These are phyloP conservation scores for Gymnoscopelus braueri DNA, from an alignment of 2,797 vertebrate species.

Conservation along the genomic window DNA sequence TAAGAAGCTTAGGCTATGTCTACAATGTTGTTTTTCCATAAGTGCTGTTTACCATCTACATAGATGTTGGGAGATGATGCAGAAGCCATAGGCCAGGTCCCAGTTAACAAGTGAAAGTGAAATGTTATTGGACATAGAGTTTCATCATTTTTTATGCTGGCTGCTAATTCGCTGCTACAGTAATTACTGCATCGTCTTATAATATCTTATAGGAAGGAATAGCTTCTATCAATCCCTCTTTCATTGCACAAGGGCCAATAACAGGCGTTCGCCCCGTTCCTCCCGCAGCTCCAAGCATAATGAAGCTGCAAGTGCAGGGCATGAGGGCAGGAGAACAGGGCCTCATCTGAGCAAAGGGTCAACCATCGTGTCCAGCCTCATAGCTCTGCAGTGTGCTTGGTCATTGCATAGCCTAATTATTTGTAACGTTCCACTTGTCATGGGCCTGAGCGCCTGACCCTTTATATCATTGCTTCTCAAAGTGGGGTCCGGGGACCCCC, in stretches of 20 bases:
- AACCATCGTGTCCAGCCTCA: not conserved
- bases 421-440: too few relatives aligned
- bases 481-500: too few relatives aligned
- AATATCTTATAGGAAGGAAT: constrained; percentile 42
- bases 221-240: constrained; percentile 61
- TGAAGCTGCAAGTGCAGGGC: not conserved
- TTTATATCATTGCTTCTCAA: too few relatives aligned
- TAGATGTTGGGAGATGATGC: not conserved
- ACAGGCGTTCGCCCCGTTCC: constrained; percentile 46
- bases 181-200: not conserved
- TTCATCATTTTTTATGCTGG: too few relatives aligned
- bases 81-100: constrained; percentile 21
- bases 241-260: constrained; percentile 56
- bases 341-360: constrained; percentile 2
- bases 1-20: constrained; percentile 22
- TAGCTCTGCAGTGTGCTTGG: not conserved
- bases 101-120: constrained; percentile 16
- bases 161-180: too few relatives aligned
- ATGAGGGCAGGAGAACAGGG: not conserved
- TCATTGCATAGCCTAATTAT: too few relatives aligned
- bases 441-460: too few relatives aligned
- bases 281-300: not conserved
- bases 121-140: too few relatives aligned
- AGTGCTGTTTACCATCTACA: constrained; percentile 45
- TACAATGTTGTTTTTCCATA: too few relatives aligned